These are phyloP conservation scores for Apistogramma diplotaenia DNA, from an alignment of 2,113 vertebrate genomes.

Conservation along the genomic window DNA sequence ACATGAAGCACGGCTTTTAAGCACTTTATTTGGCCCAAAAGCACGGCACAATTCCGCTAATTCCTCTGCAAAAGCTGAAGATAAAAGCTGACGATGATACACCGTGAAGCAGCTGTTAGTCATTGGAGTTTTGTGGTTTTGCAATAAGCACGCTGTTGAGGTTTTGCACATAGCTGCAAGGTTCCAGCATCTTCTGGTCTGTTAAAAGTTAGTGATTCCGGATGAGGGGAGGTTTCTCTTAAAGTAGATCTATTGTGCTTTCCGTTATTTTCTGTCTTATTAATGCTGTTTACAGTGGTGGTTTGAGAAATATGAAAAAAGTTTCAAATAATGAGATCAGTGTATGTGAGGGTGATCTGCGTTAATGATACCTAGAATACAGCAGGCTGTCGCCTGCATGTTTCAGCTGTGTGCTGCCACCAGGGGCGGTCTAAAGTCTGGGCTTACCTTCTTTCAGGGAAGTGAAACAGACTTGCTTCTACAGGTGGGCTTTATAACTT, in stretches of 20 bases:
- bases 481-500: rapidly evolving
- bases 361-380: neutral
- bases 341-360: neutral
- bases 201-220: neutral
- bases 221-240: neutral
- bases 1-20: neutral
- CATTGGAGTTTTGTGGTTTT: conserved; percentile 37
- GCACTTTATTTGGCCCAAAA: neutral
- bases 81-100: conserved; percentile 2
- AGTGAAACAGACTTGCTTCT: neutral
- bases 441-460: neutral
- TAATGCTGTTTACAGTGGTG: neutral
- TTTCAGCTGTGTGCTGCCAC: neutral
- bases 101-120: conserved; percentile 26
- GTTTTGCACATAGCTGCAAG: conserved; percentile 21
- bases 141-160: conserved; percentile 14
- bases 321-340: neutral
- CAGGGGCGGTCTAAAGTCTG: neutral
- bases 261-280: neutral
- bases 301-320: neutral
- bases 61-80: neutral
- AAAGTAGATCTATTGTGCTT: neutral
- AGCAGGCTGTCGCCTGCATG: neutral
- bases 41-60: neutral
- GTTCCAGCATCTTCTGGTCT: neutral